These are phyloP conservation scores for Botrylloides violaceus DNA, from an alignment of 23 tunicate genomes.

Conservation along the genomic window DNA sequence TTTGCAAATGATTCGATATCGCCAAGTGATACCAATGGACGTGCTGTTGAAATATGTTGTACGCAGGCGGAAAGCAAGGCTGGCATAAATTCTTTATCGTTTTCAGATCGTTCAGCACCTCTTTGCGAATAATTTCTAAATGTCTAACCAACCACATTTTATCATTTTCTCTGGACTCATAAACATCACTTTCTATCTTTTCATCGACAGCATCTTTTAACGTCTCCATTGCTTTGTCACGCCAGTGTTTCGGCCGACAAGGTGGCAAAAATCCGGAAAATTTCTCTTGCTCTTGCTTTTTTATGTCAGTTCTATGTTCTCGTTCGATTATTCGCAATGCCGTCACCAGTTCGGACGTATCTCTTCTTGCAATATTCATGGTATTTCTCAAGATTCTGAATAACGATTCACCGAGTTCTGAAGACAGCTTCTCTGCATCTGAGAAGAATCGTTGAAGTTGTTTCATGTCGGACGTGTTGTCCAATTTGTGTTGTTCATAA, in stretches of 20 bases:
- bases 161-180: constrained; percentile 58
- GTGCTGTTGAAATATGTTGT: constrained; percentile 70
- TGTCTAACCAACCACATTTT: constrained; percentile 95
- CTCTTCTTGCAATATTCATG: constrained; percentile 44
- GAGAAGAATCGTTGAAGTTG: constrained; percentile 73
- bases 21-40: constrained; percentile 94
- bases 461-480: constrained; percentile 59
- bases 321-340: constrained; percentile 85
- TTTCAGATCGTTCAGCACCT: constrained; percentile 63
- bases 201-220: constrained; percentile 71
- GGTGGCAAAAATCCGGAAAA: constrained; percentile 91
- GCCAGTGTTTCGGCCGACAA: constrained; percentile 83
- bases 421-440: constrained; percentile 75
- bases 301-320: constrained; percentile 81
- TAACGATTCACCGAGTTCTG: constrained; percentile 58
- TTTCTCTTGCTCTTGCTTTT: constrained; percentile 71
- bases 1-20: constrained; percentile 51
- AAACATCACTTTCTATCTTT: constrained; percentile 86
- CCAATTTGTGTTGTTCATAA: constrained; percentile 89
- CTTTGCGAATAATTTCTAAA: constrained; percentile 59
- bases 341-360: constrained; percentile 57
- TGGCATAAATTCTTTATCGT: constrained; percentile 54
- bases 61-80: constrained; percentile 86
- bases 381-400: constrained; percentile 52
- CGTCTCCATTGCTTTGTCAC: constrained; percentile 86